phyloP scores from a whole-genome alignment of 1,140 invertebrate genomes.

The Drosophila nannoptera region DNA sequence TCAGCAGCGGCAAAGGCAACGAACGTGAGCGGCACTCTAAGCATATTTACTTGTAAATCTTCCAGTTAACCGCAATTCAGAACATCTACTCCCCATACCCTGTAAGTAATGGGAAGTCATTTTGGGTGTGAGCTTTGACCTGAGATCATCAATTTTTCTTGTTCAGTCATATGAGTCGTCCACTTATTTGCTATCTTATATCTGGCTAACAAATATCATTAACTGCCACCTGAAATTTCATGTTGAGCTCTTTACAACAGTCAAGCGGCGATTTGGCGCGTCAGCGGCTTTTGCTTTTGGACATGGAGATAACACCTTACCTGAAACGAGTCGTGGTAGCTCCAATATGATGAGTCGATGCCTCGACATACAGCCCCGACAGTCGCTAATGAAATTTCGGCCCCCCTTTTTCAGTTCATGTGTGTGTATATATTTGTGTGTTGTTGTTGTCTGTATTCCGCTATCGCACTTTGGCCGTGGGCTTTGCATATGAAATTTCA shows the following conservation, averaged over 20 bases:
- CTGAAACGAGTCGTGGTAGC: background rate
- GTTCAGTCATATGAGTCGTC: slow-evolving; percentile 37
- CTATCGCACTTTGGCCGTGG: slow-evolving; percentile 28
- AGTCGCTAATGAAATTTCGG: slow-evolving; percentile 9
- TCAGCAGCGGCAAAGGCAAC: slow-evolving; percentile 6
- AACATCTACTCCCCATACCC: slow-evolving; percentile 18
- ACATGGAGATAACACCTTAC: slow-evolving; percentile 47
- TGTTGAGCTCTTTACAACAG: slow-evolving; percentile 36
- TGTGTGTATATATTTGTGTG: slow-evolving; percentile 6
- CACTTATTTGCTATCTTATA: slow-evolving; percentile 20
- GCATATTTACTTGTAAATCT: slow-evolving; percentile 19
- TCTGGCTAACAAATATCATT: slow-evolving; percentile 13
- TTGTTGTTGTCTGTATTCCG: background rate
- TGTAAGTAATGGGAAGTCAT: too few relatives aligned
- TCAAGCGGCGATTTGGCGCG: slow-evolving; percentile 32
- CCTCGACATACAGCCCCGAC: background rate
- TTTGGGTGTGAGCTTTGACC: too few relatives aligned
- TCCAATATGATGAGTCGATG: background rate
- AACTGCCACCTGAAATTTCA: slow-evolving; percentile 53
- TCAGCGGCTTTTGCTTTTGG: slow-evolving; percentile 21
- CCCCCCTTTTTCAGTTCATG: slow-evolving; percentile 10
- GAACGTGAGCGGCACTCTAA: slow-evolving; percentile 36
- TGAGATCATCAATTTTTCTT: background rate
- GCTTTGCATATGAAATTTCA: slow-evolving; percentile 52
- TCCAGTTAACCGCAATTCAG: slow-evolving; percentile 8